These are phyloP conservation scores for Musca vetustissima DNA, from an alignment of 1,140 invertebrate genomes.

Conservation along the genomic window DNA sequence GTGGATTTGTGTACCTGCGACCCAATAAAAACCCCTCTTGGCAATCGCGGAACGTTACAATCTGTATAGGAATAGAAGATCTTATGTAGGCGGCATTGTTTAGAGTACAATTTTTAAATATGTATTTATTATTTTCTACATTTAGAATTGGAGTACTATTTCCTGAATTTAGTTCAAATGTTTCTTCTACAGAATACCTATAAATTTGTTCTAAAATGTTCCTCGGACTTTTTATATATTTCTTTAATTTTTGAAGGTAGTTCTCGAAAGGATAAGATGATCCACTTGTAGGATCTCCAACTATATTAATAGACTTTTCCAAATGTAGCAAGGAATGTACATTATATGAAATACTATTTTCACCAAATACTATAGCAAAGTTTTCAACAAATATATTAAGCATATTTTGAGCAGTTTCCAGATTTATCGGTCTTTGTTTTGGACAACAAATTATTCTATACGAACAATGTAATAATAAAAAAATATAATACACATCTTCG, in stretches of 20 bases:
- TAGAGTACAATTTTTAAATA: background rate
- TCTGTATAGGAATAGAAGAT: background rate
- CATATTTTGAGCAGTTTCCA: no score
- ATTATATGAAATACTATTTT: slow-evolving; percentile 27
- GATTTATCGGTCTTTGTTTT: background rate
- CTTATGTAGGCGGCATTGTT: no score
- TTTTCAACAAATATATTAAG: slow-evolving; percentile 28
- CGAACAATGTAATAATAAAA: no score
- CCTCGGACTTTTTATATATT: slow-evolving; percentile 4
- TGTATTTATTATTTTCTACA: background rate
- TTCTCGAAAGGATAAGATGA: slow-evolving; percentile 27
- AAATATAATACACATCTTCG: no score
- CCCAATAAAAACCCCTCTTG: no score
- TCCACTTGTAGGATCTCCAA: slow-evolving; percentile 1
- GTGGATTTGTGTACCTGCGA: no score
- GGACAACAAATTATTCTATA: no score
- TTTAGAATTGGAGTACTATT: background rate
- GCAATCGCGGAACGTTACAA: no score
- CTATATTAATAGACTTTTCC: background rate
- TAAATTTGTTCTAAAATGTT: no score
- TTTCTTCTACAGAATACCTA: slow-evolving; percentile 4
- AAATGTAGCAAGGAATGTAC: slow-evolving; percentile 23
- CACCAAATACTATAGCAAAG: slow-evolving; percentile 21
- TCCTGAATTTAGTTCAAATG: background rate
- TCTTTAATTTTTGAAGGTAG: slow-evolving; percentile 11